Evolutionary conservation across 2,113 vertebrate species (phyloP).

Genomic region (Silurus glanis): DNA sequence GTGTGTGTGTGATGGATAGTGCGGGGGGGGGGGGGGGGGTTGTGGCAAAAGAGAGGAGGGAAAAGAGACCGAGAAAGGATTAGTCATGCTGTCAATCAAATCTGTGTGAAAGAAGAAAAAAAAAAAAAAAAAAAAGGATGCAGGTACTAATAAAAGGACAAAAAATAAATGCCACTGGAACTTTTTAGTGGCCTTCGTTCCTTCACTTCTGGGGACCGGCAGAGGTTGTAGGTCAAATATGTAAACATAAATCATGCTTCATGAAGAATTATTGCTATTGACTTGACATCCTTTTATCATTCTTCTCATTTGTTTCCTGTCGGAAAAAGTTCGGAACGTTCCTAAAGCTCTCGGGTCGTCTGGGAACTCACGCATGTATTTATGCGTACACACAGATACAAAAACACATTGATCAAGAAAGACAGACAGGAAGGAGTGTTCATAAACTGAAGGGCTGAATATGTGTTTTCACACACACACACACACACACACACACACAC

Average conservation of each 20-base stretch:
- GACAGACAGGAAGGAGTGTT: not conserved
- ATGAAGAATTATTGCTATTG: too few relatives aligned
- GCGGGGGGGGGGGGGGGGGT: too few relatives aligned
- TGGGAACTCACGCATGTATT: too few relatives aligned
- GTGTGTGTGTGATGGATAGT: too few relatives aligned
- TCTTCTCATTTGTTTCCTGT: too few relatives aligned
- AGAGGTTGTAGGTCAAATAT: too few relatives aligned
- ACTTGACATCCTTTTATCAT: too few relatives aligned
- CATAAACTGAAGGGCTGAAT: not conserved
- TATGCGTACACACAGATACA: not conserved
- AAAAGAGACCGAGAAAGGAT: not conserved
- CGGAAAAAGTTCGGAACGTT: too few relatives aligned
- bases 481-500: not conserved
- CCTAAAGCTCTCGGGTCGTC: too few relatives aligned
- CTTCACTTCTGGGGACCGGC: too few relatives aligned
- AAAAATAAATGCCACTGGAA: not conserved
- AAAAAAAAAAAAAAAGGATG: not conserved
- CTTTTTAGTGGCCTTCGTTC: not conserved
- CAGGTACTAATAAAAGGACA: not conserved
- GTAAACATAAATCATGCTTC: too few relatives aligned
- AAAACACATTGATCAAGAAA: not conserved
- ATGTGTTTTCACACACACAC: not conserved
- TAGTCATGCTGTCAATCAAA: constrained; percentile 20
- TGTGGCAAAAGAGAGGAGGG: not conserved
- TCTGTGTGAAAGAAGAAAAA: not conserved